phyloP scores from a whole-genome alignment of 2,888 invertebrate genomes.

The Ennomos fuscantarius region DNA sequence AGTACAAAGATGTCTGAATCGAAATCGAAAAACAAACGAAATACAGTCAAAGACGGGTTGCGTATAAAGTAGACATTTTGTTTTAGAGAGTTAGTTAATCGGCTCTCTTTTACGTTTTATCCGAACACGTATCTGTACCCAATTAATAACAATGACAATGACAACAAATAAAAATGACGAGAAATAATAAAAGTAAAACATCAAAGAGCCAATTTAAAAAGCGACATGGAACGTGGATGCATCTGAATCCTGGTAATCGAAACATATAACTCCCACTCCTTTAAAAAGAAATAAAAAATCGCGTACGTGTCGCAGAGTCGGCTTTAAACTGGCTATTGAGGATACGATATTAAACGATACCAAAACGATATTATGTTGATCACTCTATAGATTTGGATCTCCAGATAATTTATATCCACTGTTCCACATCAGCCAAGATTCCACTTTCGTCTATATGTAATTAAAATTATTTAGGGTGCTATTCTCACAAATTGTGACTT shows the following conservation, averaged over 20 bases:
- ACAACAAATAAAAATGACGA: slow-evolving; percentile 21
- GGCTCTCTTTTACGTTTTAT: slow-evolving; percentile 27
- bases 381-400: not conserved
- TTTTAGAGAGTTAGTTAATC: slow-evolving; percentile 29
- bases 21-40: slow-evolving; percentile 29
- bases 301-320: slow-evolving; percentile 39
- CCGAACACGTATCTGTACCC: slow-evolving; percentile 17
- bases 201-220: slow-evolving; percentile 17
- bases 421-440: too few relatives aligned
- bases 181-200: slow-evolving; percentile 15
- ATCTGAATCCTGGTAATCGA: slow-evolving; percentile 70
- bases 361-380: slow-evolving; percentile 22
- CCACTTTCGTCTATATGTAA: too few relatives aligned
- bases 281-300: slow-evolving; percentile 59
- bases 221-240: slow-evolving; percentile 32
- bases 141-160: slow-evolving; percentile 22
- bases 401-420: too few relatives aligned
- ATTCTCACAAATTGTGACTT: too few relatives aligned
- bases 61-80: slow-evolving; percentile 9
- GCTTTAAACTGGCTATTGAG: slow-evolving; percentile 3
- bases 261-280: slow-evolving; percentile 62
- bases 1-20: slow-evolving; percentile 26
- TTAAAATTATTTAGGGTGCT: too few relatives aligned
- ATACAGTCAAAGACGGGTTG: slow-evolving; percentile 21
- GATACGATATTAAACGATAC: slow-evolving; percentile 15